phyloP scores from a whole-genome alignment of 2,888 invertebrate genomes.

The Eumacrocentrus americanus region DNA sequence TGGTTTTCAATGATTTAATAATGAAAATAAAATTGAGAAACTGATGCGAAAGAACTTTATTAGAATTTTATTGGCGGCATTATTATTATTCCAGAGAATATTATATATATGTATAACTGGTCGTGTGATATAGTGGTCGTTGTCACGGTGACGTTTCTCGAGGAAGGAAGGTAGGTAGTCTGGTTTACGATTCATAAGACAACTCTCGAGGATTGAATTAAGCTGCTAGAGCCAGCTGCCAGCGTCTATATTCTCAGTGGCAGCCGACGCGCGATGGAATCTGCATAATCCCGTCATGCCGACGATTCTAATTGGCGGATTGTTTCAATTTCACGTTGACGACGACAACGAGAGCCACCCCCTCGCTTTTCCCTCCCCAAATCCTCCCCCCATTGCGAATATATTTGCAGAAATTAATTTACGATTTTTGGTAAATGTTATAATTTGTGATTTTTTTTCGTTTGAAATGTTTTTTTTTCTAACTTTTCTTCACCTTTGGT shows the following conservation, averaged over 20 bases:
- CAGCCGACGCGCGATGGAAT: slow-evolving; percentile 48
- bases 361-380: neutral
- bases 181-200: slow-evolving; percentile 61
- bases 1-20: no score
- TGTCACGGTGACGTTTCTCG: no score
- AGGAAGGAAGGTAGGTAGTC: slow-evolving; percentile 13
- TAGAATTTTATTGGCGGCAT: no score
- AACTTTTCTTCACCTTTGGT: no score
- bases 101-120: no score
- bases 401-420: neutral
- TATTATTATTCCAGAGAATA: no score
- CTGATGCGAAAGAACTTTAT: no score
- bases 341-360: neutral
- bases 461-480: no score
- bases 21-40: no score
- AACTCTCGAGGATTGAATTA: slow-evolving; percentile 59
- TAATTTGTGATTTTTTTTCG: no score
- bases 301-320: slow-evolving; percentile 61
- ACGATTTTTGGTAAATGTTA: no score
- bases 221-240: slow-evolving; percentile 56
- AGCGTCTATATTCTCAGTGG: slow-evolving; percentile 34
- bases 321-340: slow-evolving; percentile 53
- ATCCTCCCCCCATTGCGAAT: neutral
- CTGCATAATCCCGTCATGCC: slow-evolving; percentile 60
- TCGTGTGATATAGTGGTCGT: no score